Evolutionary conservation across 2,888 invertebrate species (phyloP).

Genomic region (Drosophila meridiana): DNA sequence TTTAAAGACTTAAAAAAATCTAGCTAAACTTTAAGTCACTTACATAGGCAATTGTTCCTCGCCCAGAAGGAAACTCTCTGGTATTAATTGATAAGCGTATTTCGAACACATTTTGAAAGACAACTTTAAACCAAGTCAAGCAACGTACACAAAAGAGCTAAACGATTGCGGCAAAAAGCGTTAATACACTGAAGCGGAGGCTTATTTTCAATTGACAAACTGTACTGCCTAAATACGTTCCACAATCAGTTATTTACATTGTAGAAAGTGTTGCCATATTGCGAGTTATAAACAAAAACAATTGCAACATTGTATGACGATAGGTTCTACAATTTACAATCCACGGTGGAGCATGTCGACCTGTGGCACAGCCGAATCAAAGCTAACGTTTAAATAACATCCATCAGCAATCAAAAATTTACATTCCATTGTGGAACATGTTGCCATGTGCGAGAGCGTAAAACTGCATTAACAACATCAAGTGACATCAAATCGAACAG

Average conservation of each 20-base stretch:
- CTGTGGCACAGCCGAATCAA: background rate
- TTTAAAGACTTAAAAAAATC: no score
- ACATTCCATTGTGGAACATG: slow-evolving; percentile 6
- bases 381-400: background rate
- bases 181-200: slow-evolving; percentile 6
- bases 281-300: background rate
- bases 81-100: slow-evolving; percentile 70
- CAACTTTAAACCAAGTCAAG: slow-evolving; percentile 1
- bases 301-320: background rate
- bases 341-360: background rate
- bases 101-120: slow-evolving; percentile 64
- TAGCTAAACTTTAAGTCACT: slow-evolving; percentile 17
- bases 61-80: slow-evolving; percentile 51
- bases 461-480: background rate
- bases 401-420: background rate
- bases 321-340: slow-evolving; percentile 11
- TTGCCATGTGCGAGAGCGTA: background rate
- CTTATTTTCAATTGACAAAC: background rate
- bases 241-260: background rate
- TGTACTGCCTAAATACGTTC: background rate
- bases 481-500: background rate
- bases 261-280: background rate
- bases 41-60: slow-evolving; percentile 15
- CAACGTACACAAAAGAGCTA: background rate
- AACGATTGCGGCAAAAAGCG: slow-evolving; percentile 1